Base-by-base conservation (phyloP, 2,888 invertebrate genomes). In the Troides helena region DNA sequence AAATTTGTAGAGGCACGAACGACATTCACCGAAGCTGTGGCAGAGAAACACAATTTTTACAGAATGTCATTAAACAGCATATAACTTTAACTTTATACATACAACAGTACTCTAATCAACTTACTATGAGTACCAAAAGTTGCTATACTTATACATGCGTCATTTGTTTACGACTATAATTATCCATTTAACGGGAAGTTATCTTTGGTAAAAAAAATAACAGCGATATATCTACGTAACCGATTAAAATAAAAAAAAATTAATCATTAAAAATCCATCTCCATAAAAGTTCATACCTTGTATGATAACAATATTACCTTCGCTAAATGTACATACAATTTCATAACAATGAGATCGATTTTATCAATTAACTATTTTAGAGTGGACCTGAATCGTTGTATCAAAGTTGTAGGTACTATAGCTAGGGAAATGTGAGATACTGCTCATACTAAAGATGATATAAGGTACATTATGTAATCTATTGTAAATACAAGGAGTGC, bases 311-410 rank as follows among this genome's bases (percentile, higher is more conserved):
- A 91, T 86, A 85, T 85, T 84, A 86, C 76, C 82, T 81, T 85
- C 81, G 82, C 85, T 86, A 86, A 80, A 84, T 83, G 82, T 70
- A 70, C 72, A 72, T 80, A 86, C 81, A 86, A 85, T 85, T 90
- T 83, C 85, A 88, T 89, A 92, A 92, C 90, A 92, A 90, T 92
- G 92, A 92, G 92, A 92, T 92, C 92, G 89, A 85, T 88, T 89
- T 86, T 81, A 86, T 86, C 84, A 85, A 85, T 84, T 82, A 83
- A 73, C 80, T 85, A 85, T 84, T 84, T 74, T 72, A 65, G 67
- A 81, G 80, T 84, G 85, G 84, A 86, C 82, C 83, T 86, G 85
- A 86, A 86, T 89, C 87, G 87, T 86, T 88, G 86, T 85, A 84
- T 85, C 77, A 80, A 73, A 73, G 62, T 72, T 50, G 59, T 59